Evolutionary conservation across 2,113 vertebrate genomes (phyloP), one percentile per base, ranked within the genome.

Genomic region (Oryzias curvinotus): DNA sequence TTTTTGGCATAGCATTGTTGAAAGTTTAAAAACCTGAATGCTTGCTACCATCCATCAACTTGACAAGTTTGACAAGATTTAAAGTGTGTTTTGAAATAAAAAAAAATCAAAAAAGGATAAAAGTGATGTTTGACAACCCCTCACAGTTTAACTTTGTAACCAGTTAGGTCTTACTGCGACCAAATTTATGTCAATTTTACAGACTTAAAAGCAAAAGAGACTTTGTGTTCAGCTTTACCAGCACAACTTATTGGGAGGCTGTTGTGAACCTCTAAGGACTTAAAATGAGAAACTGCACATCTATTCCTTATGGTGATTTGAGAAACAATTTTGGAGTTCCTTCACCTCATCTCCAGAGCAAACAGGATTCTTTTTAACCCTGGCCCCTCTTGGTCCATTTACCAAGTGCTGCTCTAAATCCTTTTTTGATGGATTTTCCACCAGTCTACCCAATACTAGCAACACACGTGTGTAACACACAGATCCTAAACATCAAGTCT

Each of bases 371-470:
- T 78, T 36, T 50, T 75, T 36, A 60, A 64, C 52, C 55, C 58
- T 6, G 30, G 62, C 42, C 56, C 5, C 52, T 67, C 68, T 88
- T 88, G 88, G 81, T 91, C 82, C 72, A 71, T 69, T 80, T 73
- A 57, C 78, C 71, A 80, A 81, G 80, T 80, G 70, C 65, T 72
- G 67, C 51, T 65, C 62, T 68, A 89, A 91, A 91, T 92, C 88
- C 89, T 65, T 81, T 90, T 92, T 92, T 91, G 86, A 92, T 90
- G 82, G 86, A 77, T 87, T 90, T 89, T 82, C 77, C 85, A 83
- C 74, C 63, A 79, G 66, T 56, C 57, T 73, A 49, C 73, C 41
- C 36, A 62, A 46, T 71, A 46, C 71, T 66, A 10, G 7, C 19
- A 59, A 28, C 61, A 48, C 75, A 62, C 60, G 75, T 70, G 46